A percentile compares a stretch with the other conserved stretches of the same genome.
Evolutionary conservation across 2,797 vertebrate species (phyloP).

Genomic region (Denticeps clupeoides): DNA sequence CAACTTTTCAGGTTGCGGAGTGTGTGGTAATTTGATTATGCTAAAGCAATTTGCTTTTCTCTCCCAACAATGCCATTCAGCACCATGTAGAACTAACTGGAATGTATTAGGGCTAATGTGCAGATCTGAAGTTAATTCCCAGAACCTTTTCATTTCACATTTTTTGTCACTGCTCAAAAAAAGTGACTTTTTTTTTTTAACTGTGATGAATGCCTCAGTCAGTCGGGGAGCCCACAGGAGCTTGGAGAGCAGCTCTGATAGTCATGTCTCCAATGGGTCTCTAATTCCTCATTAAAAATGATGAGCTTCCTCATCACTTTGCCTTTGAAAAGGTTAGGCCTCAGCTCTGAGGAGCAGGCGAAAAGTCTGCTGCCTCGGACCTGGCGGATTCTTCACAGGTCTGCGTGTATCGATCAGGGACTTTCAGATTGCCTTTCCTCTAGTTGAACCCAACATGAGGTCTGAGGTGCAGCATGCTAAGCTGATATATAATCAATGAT

Average conservation of each 20-base stretch:
- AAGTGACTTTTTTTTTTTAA: slow-evolving; percentile 5
- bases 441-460: slow-evolving; percentile 49
- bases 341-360: slow-evolving; percentile 45
- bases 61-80: slow-evolving; percentile 21
- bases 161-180: slow-evolving; percentile 1
- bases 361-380: too few relatives aligned
- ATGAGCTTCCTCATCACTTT: slow-evolving; percentile 69
- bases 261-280: slow-evolving; percentile 48
- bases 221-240: slow-evolving; percentile 38
- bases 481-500: slow-evolving; percentile 71
- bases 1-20: slow-evolving; percentile 9
- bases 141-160: slow-evolving; percentile 7
- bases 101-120: slow-evolving; percentile 14
- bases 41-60: slow-evolving; percentile 31
- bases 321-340: slow-evolving; percentile 66
- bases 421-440: slow-evolving; percentile 61
- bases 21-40: slow-evolving; percentile 33
- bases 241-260: slow-evolving; percentile 36
- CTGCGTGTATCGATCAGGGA: slow-evolving; percentile 62
- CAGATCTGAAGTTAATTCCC: slow-evolving; percentile 34
- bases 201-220: slow-evolving; percentile 7
- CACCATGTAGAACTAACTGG: slow-evolving; percentile 26
- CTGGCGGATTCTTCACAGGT: slow-evolving; percentile 53
- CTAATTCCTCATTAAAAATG: slow-evolving; percentile 72
- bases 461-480: slow-evolving; percentile 68